Evolutionary conservation across 2,888 invertebrate genomes (phyloP).

Genomic region (Drosophila kambysellisi): DNA sequence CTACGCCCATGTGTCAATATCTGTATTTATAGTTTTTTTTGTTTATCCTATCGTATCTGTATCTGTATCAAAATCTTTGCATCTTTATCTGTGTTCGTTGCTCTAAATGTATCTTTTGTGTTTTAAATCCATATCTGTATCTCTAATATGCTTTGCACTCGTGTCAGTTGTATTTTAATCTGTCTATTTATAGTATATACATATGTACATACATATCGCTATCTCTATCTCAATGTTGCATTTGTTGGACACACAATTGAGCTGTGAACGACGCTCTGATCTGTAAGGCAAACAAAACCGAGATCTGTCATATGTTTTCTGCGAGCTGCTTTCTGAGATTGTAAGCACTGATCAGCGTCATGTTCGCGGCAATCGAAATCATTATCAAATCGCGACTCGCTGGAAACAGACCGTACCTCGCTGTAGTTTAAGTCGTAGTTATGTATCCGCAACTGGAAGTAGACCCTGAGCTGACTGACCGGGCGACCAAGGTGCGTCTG

Average conservation of each 20-base stretch:
- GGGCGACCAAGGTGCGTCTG: constrained; percentile 51
- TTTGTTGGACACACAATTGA: constrained; percentile 47
- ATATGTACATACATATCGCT: not conserved
- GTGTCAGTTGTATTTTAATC: constrained; percentile 9
- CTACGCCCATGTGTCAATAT: not conserved
- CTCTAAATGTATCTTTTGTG: not conserved
- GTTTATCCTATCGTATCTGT: not conserved
- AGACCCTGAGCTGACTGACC: constrained; percentile 51
- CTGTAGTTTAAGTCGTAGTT: constrained; percentile 6
- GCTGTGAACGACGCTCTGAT: constrained; percentile 61
- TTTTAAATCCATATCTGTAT: not conserved
- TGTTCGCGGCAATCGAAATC: constrained; percentile 34
- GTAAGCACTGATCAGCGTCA: constrained; percentile 31
- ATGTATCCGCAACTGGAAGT: constrained; percentile 67
- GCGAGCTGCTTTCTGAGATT: constrained; percentile 30
- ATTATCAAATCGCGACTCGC: constrained; percentile 56
- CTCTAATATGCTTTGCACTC: not conserved
- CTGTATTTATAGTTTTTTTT: constrained; percentile 4
- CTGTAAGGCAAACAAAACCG: constrained; percentile 56
- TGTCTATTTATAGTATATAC: constrained; percentile 1
- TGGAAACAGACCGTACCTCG: constrained; percentile 29
- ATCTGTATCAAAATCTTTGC: not conserved
- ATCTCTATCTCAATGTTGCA: not conserved
- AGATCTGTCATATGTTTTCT: constrained; percentile 26
- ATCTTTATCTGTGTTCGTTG: not conserved